Percentiles rank a stretch among this genome's conserved stretches.
Evolutionary conservation across 2,888 invertebrate genomes (phyloP).

Genomic region (Volucella inflata): DNA sequence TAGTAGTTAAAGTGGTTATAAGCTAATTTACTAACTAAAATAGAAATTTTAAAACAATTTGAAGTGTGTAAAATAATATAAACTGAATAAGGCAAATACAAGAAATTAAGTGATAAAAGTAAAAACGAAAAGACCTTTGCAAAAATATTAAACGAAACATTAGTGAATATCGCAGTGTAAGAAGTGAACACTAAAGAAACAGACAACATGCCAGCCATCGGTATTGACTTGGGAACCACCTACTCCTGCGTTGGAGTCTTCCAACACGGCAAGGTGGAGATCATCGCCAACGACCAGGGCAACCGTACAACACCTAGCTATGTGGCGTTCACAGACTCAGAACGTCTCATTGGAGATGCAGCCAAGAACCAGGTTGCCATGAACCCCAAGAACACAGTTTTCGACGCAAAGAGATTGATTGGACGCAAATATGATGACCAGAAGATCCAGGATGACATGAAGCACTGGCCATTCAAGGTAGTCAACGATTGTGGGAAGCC

Average conservation of each 20-base stretch:
- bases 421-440: constrained; percentile 93
- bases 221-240: constrained; percentile 87
- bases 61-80: background rate
- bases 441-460: constrained; percentile 94
- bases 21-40: background rate
- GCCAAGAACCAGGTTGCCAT: constrained; percentile 92
- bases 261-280: constrained; percentile 92
- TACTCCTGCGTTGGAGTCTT: constrained; percentile 94
- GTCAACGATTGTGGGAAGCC: constrained; percentile 90
- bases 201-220: too few species aligned
- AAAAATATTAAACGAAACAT: too few species aligned
- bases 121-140: too few species aligned
- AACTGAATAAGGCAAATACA: background rate
- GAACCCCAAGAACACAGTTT: constrained; percentile 94
- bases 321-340: constrained; percentile 92
- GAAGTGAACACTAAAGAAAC: too few species aligned
- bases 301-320: constrained; percentile 90
- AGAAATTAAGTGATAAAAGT: too few species aligned
- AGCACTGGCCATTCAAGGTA: constrained; percentile 95
- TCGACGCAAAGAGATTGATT: constrained; percentile 96
- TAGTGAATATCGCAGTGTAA: too few species aligned
- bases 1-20: too few species aligned
- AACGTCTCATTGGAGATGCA: constrained; percentile 91
- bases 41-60: background rate
- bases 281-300: constrained; percentile 92